phyloP scores from a whole-genome alignment of 2,113 vertebrate species.

The Phyllopteryx taeniolatus region DNA sequence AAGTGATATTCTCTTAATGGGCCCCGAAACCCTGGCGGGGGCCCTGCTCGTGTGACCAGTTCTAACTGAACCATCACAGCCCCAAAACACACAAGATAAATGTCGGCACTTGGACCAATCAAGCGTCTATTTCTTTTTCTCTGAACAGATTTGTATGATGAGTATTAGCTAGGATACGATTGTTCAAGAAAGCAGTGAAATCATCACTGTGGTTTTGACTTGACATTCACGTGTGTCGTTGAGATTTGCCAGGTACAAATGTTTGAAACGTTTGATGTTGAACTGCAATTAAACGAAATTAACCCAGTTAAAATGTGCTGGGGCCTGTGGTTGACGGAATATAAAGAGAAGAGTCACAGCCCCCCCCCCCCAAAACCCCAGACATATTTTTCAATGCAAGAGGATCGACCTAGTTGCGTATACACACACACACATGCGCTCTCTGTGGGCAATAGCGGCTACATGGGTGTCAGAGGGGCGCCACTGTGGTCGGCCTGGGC shows the following conservation, averaged over 20 bases:
- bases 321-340: conserved; percentile 49
- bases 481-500: conserved; percentile 70
- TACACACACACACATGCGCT: conserved; percentile 38
- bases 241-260: conserved; percentile 38
- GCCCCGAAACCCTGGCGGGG: background rate
- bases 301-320: conserved; percentile 43
- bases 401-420: conserved; percentile 26
- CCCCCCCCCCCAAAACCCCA: conserved; percentile 31
- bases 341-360: conserved; percentile 61
- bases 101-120: conserved; percentile 56
- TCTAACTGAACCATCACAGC: conserved; percentile 46
- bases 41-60: conserved; percentile 36
- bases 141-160: conserved; percentile 24
- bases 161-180: conserved; percentile 27
- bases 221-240: conserved; percentile 13
- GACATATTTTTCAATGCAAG: conserved; percentile 51
- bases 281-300: conserved; percentile 40
- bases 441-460: conserved; percentile 62
- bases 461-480: conserved; percentile 73
- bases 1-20: background rate
- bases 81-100: conserved; percentile 57
- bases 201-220: conserved; percentile 11
- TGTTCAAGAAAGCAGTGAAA: conserved; percentile 9
- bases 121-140: conserved; percentile 32
- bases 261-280: conserved; percentile 35